Base-by-base conservation (phyloP, 2,888 invertebrate genomes). In the Bombylius major region DNA sequence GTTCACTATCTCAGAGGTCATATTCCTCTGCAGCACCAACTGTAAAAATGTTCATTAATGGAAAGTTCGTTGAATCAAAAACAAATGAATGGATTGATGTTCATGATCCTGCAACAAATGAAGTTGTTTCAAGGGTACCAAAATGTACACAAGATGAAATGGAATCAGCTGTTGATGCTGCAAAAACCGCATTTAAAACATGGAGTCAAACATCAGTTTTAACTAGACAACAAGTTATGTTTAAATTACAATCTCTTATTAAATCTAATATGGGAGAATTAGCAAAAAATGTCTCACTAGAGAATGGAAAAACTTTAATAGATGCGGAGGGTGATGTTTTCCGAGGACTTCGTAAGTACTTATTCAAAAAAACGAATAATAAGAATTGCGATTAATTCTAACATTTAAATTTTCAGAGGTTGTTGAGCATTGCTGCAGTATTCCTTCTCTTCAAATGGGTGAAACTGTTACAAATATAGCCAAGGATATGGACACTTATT, bases 271-370 rank as follows among this genome's bases (percentile, higher is more conserved):
- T 93, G 80, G 84, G 87, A 75, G 86, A 87, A 69, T 73, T 99
- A 62, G 96, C 98, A 0, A 85, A 86, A 61, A 92, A 86, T 71
- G 90, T 99, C 59, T 98, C 98, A 4, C 76, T 81, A 64, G 99
- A 99, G 71, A 98, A 99, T 76, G 99, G 99, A 55, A 99, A 99
- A 73, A 99, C 99, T 0, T 77, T 93, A 61, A 84, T 86, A 12
- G 99, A 99, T 77, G 98, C 99, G 1, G 96, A 98, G 72, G 99
- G 99, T 46, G 99, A 99, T 76, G 97, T 99, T 4, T 81, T 94
- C 58, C 82, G 99, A 70, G 99, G 99, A 59, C 81, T 99, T 58
- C 99, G 94, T 94, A 79, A 86, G 90, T 84, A 52, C n/a, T n/a
- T n/a, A 33, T 23, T 14, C 36, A 9, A 8, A 8, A 8, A 36